Percentiles rank a stretch among this genome's conserved stretches.
Evolutionary conservation across 1,140 invertebrate genomes (phyloP).

Genomic region (Zophobas morio): DNA sequence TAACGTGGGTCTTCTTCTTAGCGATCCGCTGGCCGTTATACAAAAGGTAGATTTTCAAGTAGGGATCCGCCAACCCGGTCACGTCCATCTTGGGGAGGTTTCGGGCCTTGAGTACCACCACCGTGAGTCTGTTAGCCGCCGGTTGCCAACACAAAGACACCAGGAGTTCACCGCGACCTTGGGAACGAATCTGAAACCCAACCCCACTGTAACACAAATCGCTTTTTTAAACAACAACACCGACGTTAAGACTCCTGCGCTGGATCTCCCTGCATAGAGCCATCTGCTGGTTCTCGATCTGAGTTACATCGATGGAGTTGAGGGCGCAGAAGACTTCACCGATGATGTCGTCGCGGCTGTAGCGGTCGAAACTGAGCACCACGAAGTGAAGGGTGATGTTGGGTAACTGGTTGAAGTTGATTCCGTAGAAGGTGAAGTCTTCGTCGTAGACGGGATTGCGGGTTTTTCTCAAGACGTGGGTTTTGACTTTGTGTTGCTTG

Average conservation of each 20-base stretch:
- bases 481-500: conserved; percentile 96
- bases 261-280: conserved; percentile 87
- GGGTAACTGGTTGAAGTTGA: conserved; percentile 86
- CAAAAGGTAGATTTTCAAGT: conserved; percentile 97
- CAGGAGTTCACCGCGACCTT: conserved; percentile 91
- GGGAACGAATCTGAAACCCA: conserved; percentile 80
- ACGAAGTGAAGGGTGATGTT: conserved; percentile 94
- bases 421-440: conserved; percentile 96
- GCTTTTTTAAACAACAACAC: conserved; percentile 9
- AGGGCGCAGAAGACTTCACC: conserved; percentile 95
- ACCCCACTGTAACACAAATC: too few relatives aligned
- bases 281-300: conserved; percentile 83
- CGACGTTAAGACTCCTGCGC: conserved; percentile 88
- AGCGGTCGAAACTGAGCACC: conserved; percentile 96
- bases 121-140: conserved; percentile 88
- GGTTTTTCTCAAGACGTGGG: conserved; percentile 92
- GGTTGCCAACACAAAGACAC: conserved; percentile 96
- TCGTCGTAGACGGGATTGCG: conserved; percentile 95
- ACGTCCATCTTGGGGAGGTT: conserved; percentile 97
- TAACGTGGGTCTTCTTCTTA: conserved; percentile 99
- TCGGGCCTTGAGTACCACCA: conserved; percentile 92
- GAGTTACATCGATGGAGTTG: conserved; percentile 83
- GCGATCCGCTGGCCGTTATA: conserved; percentile 94
- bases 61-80: conserved; percentile 93
- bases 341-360: conserved; percentile 96